Evolutionary conservation across 2,797 vertebrate species (phyloP).

Genomic region (Etheostoma perlongum): DNA sequence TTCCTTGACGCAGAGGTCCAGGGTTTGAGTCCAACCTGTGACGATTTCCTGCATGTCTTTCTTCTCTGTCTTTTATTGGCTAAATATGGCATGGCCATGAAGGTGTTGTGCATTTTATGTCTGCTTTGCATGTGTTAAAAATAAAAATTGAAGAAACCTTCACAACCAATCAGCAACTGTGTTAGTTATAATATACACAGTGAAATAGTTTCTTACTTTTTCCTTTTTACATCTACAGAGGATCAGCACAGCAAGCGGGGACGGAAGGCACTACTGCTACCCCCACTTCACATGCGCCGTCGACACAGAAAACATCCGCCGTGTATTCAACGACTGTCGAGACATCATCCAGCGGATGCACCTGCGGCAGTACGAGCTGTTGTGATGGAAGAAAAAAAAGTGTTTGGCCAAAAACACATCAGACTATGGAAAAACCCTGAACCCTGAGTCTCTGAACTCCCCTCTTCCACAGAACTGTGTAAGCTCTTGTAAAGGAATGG

Average conservation of each 20-base stretch:
- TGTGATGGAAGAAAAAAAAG: constrained; percentile 71
- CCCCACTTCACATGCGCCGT: constrained; percentile 98
- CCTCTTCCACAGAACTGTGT: constrained; percentile 60
- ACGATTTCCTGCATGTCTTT: too few species aligned
- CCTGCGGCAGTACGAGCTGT: constrained; percentile 98
- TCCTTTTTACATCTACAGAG: constrained; percentile 83
- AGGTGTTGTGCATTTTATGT: neutral
- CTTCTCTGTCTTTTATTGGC: neutral
- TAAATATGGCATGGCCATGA: neutral
- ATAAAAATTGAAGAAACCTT: neutral
- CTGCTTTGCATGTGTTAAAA: neutral
- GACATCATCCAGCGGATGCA: constrained; percentile 99
- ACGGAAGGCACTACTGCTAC: constrained; percentile 97
- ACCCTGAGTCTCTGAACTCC: constrained; percentile 65
- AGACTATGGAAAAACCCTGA: constrained; percentile 61
- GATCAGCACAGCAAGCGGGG: constrained; percentile 99
- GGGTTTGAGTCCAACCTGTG: too few species aligned
- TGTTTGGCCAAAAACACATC: constrained; percentile 46
- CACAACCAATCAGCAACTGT: neutral
- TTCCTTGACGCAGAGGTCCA: too few species aligned
- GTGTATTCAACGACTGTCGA: constrained; percentile 99
- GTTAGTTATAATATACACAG: neutral
- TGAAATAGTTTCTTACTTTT: neutral
- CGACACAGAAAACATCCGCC: constrained; percentile 98
- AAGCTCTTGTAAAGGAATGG: constrained; percentile 57